Evolutionary conservation across 2,888 invertebrate genomes (phyloP).

Genomic region (Scaptodrosophila latifasciaeformis): DNA sequence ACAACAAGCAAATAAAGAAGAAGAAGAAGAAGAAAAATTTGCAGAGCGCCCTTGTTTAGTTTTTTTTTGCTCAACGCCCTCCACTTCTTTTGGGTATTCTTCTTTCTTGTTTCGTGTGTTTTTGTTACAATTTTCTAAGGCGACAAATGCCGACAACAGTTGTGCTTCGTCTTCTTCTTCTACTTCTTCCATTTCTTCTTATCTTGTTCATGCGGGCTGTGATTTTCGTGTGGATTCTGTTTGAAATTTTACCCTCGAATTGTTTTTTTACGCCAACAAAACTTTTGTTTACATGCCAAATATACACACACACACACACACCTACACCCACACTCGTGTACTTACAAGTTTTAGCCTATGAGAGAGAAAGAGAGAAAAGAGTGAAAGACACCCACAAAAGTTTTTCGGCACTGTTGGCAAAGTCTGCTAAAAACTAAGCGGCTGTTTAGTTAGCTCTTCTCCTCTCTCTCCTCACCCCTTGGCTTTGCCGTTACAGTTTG

Average conservation of each 20-base stretch:
- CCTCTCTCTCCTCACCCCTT: not conserved
- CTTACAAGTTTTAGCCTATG: no score
- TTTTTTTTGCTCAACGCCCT: no score
- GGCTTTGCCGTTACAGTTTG: slow-evolving; percentile 21
- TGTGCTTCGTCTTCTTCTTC: no score
- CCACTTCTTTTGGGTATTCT: no score
- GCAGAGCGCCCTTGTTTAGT: no score
- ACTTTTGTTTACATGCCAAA: slow-evolving; percentile 65
- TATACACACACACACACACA: slow-evolving; percentile 26
- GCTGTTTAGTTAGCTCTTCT: slow-evolving; percentile 34
- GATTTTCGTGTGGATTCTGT: slow-evolving; percentile 25
- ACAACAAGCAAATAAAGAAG: no score
- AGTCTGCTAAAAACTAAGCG: slow-evolving; percentile 34
- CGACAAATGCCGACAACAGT: no score
- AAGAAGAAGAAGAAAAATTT: no score
- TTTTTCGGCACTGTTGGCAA: not conserved
- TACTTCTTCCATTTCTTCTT: no score
- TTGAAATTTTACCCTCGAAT: slow-evolving; percentile 55
- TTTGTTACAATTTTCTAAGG: slow-evolving; percentile 34
- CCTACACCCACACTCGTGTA: slow-evolving; percentile 5
- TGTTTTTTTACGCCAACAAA: slow-evolving; percentile 57
- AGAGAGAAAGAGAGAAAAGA: no score
- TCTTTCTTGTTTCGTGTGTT: slow-evolving; percentile 37
- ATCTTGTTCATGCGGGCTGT: slow-evolving; percentile 62
- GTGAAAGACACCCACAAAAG: slow-evolving; percentile 11